Percentiles rank a stretch among this genome's conserved stretches.
Evolutionary conservation across 2,888 invertebrate genomes (phyloP).

Genomic region (Tinea semifulvella): DNA sequence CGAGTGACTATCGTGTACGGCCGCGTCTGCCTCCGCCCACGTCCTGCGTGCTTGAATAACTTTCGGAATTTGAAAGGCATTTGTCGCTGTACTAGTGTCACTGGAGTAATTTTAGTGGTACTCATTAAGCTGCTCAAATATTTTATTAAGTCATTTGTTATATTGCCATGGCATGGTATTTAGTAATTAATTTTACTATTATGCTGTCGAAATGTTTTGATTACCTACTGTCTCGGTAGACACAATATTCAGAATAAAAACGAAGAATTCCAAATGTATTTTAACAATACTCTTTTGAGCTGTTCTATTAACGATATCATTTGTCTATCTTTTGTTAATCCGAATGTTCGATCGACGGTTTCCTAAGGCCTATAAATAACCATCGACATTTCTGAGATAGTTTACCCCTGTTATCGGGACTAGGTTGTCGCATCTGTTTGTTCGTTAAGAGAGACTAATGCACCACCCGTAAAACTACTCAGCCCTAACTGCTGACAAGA

Average conservation of each 20-base stretch:
- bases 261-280: too few relatives aligned
- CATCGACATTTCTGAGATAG: slow-evolving; percentile 53
- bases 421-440: slow-evolving; percentile 53
- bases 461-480: slow-evolving; percentile 50
- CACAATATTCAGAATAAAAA: too few relatives aligned
- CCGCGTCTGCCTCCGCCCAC: slow-evolving; percentile 47
- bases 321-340: slow-evolving; percentile 57
- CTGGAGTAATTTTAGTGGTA: slow-evolving; percentile 8
- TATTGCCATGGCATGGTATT: too few relatives aligned
- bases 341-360: slow-evolving; percentile 30
- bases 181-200: background rate
- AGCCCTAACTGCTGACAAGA: background rate
- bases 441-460: slow-evolving; percentile 42
- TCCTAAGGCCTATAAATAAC: slow-evolving; percentile 53
- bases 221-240: too few relatives aligned
- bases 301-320: slow-evolving; percentile 48
- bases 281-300: too few relatives aligned
- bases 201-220: too few relatives aligned
- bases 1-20: slow-evolving; percentile 29
- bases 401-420: slow-evolving; percentile 49
- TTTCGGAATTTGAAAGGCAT: slow-evolving; percentile 64
- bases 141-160: slow-evolving; percentile 34
- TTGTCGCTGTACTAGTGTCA: slow-evolving; percentile 39
- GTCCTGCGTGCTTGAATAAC: slow-evolving; percentile 24
- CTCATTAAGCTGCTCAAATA: slow-evolving; percentile 11